A percentile compares a stretch with the other conserved stretches of the same genome.
Evolutionary conservation across 2,797 vertebrate species (phyloP).

Genomic region (Sarcophilus harrisii): DNA sequence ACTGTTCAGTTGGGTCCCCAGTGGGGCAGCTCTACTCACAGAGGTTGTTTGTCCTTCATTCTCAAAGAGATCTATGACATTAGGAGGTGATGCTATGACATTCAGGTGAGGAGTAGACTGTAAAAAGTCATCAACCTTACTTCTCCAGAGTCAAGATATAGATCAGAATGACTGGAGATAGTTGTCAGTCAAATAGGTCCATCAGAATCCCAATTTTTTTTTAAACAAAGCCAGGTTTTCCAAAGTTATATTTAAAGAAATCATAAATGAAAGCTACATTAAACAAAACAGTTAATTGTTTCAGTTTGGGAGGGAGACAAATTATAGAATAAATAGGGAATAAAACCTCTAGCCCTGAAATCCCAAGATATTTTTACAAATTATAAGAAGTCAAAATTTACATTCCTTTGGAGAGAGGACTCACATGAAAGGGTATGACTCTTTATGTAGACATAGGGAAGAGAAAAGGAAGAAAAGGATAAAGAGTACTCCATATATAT

Average conservation of each 20-base stretch:
- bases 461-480: background rate
- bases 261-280: background rate
- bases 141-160: background rate
- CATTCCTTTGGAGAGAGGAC: no score
- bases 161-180: background rate
- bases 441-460: background rate
- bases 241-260: background rate
- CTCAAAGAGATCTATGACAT: no score
- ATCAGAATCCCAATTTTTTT: no score
- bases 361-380: background rate
- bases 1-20: no score
- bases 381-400: background rate
- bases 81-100: no score
- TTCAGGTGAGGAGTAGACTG: no score
- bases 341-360: no score
- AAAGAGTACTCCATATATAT: background rate
- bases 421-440: no score
- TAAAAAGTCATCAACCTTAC: background rate
- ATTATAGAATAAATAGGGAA: background rate
- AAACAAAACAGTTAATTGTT: background rate
- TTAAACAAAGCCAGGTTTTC: background rate
- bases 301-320: no score
- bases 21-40: no score
- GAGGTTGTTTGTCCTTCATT: no score
- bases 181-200: no score